Conservation (phyloP, 1,140 invertebrate genomes). For the Philopotamus ludificatus region DNA sequence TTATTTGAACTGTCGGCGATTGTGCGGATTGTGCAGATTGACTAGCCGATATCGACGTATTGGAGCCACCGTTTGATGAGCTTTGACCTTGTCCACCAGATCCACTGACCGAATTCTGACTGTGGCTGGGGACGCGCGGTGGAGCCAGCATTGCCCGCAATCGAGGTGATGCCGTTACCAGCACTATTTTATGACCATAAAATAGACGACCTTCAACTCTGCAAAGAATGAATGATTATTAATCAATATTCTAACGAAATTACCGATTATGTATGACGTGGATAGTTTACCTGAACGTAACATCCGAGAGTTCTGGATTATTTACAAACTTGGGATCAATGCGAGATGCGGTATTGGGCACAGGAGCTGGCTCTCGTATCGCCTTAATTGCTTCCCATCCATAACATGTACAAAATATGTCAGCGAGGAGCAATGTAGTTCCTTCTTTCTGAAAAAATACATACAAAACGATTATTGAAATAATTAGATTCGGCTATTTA, state of each 20-base stretch:
- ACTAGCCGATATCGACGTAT: conserved; percentile 29
- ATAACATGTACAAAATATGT: conserved; percentile 86
- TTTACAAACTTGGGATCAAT: conserved; percentile 92
- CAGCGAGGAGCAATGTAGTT: conserved; percentile 80
- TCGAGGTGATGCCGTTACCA: conserved; percentile 84
- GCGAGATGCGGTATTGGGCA: conserved; percentile 59
- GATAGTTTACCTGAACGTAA: conserved; percentile 68
- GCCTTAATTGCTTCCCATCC: conserved; percentile 82
- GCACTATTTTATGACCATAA: conserved; percentile 90
- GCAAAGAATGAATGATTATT: conserved; percentile 28
- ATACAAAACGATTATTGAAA: too few relatives aligned
- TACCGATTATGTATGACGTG: background rate
- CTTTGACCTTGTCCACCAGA: conserved; percentile 58
- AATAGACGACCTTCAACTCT: conserved; percentile 88
- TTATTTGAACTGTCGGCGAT: conserved; percentile 85
- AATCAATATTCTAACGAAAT: conserved; percentile 3
- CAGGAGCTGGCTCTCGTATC: conserved; percentile 70
- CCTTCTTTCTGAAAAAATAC: conserved; percentile 71
- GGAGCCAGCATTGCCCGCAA: conserved; percentile 81
- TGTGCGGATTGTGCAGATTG: conserved; percentile 36
- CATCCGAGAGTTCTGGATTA: conserved; percentile 87
- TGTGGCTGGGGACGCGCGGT: conserved; percentile 40
- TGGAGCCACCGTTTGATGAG: conserved; percentile 65
- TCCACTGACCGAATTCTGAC: conserved; percentile 15
- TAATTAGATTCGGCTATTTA: background rate